phyloP scores from a whole-genome alignment of 2,888 invertebrate species.

The Lasioglossum marginatum region DNA sequence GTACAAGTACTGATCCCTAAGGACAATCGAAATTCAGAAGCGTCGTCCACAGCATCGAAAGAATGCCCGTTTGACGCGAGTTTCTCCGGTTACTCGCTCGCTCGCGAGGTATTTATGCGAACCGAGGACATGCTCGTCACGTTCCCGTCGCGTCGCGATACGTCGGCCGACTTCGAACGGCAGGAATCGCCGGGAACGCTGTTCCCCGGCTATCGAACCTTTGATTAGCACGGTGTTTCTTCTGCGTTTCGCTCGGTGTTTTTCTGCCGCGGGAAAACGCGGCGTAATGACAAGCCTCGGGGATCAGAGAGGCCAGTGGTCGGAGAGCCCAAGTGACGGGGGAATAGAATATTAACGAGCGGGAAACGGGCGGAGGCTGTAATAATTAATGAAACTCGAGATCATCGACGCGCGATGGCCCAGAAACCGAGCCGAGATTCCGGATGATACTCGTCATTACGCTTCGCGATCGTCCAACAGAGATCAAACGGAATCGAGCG shows the following conservation, averaged over 20 bases:
- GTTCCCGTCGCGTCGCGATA: conserved; percentile 38
- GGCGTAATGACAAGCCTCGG: background rate
- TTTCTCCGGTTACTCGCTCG: background rate
- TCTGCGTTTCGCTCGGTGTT: background rate
- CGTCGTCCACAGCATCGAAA: background rate
- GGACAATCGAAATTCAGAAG: background rate
- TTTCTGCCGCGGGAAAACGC: background rate
- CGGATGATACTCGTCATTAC: background rate
- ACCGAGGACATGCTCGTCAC: conserved; percentile 55
- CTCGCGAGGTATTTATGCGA: background rate
- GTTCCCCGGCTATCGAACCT: conserved; percentile 14
- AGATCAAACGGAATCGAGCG: background rate
- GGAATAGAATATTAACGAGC: background rate
- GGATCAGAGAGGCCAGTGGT: background rate
- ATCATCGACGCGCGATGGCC: background rate
- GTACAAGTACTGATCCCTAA: no score
- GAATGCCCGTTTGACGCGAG: background rate
- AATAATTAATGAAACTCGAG: background rate
- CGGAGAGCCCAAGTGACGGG: background rate
- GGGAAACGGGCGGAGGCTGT: background rate
- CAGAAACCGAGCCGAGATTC: background rate
- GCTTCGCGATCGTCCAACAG: no score
- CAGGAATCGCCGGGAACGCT: conserved; percentile 19
- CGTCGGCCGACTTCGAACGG: conserved; percentile 34
- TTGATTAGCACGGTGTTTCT: background rate